Evolutionary conservation across 2,797 vertebrate genomes (phyloP), one percentile per base, ranked within the genome.

Genomic region (Aratinga solstitialis): DNA sequence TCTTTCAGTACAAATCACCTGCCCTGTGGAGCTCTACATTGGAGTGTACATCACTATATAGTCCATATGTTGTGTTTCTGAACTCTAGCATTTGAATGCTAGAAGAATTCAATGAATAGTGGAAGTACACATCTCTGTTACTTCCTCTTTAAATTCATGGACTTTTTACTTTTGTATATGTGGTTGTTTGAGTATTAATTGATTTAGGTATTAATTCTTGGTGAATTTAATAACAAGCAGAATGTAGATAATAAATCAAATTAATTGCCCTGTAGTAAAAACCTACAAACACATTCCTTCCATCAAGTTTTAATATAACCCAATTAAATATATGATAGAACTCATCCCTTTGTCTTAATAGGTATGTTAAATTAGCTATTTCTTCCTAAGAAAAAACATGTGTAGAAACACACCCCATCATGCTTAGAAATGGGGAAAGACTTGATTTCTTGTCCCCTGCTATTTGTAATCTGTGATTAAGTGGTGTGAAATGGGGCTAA

Each of bases 381-480:
- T 87, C 86, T 71, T 94, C 59, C 56, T 30, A 72, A 89, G 62
- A 38, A 19, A 67, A 71, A 66, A 71, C 48, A 62, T 1, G 40
- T 32, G 38, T 45, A 21, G 50, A 89, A 92, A 83, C 50, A 84
- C 89, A 62, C 63, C n/a, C 38, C 30, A 2, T 50, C 32, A 79
- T 18, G 17, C 82, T 58, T 73, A 86, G 54, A 53, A 86, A 38
- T 2, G 42, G 84, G 42, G 18, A 76, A 72, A 53, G 47, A 51
- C 40, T 65, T 69, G 84, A 51, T 92, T 95, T 94, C 51, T 79
- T 29, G 84, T 89, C 93, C 66, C 92, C 82, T 89, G 93, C 78
- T 89, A 71, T 90, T 84, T 89, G 87, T 85, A 96, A 93, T 66
- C 77, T 93, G 42, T 89, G 95, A 94, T 95, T 93, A 94, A 96